Percentiles rank a stretch among this genome's conserved stretches.
Conservation (phyloP, 2,888 invertebrate genomes). For the Tetranychus truncatus region DNA sequence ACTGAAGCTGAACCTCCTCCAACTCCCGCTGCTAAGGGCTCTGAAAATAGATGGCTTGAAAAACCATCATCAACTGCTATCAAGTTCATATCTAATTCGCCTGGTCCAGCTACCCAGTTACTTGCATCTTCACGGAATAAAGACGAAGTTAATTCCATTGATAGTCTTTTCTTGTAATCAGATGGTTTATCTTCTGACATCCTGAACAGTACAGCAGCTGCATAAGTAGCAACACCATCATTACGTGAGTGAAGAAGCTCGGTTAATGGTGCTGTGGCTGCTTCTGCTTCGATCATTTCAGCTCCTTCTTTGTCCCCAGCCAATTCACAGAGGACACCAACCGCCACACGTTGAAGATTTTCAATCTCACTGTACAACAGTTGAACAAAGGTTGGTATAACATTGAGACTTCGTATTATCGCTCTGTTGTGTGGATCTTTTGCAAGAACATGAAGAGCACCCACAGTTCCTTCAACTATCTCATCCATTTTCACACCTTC, state of each 20-base stretch:
- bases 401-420: conserved; percentile 73
- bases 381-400: conserved; percentile 88
- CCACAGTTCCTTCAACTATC: conserved; percentile 93
- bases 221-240: conserved; percentile 95
- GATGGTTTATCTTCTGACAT: conserved; percentile 97
- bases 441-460: conserved; percentile 88
- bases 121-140: conserved; percentile 66
- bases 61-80: not conserved
- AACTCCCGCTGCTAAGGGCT: conserved; percentile 41
- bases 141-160: conserved; percentile 89
- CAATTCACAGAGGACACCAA: conserved; percentile 85
- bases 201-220: conserved; percentile 87
- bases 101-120: conserved; percentile 28
- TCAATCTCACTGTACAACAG: conserved; percentile 90
- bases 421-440: conserved; percentile 79
- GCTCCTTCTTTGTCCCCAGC: conserved; percentile 89
- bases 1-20: conserved; percentile 55
- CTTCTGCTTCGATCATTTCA: conserved; percentile 89
- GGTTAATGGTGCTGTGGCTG: conserved; percentile 82
- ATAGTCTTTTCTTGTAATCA: conserved; percentile 88
- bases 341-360: conserved; percentile 88
- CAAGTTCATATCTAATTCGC: conserved; percentile 41
- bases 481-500: conserved; percentile 98
- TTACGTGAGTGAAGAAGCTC: conserved; percentile 88
- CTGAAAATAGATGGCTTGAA: conserved; percentile 49